phyloP scores from a whole-genome alignment of 2,797 vertebrate species.

The Sebastes iracundus region DNA sequence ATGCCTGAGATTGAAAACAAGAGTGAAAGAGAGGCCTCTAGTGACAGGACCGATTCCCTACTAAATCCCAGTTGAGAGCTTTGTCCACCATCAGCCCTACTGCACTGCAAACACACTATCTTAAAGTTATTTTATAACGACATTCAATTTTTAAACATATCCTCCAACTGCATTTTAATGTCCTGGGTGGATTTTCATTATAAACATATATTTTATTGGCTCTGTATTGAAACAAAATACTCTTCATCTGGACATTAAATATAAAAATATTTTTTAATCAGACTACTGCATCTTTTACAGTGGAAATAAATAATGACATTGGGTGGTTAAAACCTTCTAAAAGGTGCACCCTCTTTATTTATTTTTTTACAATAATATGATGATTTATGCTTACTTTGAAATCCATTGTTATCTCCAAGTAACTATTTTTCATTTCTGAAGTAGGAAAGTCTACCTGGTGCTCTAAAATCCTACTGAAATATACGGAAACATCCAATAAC shows the following conservation, averaged over 20 bases:
- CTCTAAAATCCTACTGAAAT: neutral
- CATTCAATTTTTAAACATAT: neutral
- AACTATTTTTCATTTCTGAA: neutral
- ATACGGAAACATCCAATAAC: neutral
- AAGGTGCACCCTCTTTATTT: neutral
- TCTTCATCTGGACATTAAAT: neutral
- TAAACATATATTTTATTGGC: neutral
- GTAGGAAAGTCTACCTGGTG: neutral
- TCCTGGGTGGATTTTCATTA: neutral
- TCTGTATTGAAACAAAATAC: neutral
- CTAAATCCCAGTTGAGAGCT: neutral
- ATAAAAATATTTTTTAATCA: neutral
- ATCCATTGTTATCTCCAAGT: neutral
- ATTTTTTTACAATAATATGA: neutral
- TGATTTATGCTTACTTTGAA: neutral
- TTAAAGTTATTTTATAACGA: neutral
- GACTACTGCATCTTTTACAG: neutral
- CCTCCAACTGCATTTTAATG: neutral
- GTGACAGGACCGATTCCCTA: slow-evolving; percentile 46
- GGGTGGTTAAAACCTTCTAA: neutral
- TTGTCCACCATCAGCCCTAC: neutral
- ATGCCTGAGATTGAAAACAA: neutral
- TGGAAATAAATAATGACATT: neutral
- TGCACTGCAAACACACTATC: neutral
- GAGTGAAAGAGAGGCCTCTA: slow-evolving; percentile 72